A percentile compares a stretch with the other conserved stretches of the same genome.
Conservation (phyloP, 2,888 invertebrate species). For the Diploptera punctata region DNA sequence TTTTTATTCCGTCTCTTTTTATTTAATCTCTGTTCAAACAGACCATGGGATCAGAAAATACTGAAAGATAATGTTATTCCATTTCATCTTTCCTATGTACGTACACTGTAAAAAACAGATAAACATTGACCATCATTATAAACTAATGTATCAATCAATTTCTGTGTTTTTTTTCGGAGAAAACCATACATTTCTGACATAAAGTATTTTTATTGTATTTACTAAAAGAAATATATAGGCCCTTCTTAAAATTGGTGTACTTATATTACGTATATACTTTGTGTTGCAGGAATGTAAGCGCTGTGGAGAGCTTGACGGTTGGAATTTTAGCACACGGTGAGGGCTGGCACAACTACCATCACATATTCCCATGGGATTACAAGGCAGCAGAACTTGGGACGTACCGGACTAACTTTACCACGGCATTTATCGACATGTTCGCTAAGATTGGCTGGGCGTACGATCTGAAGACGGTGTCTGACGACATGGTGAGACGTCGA, state of each 20-base stretch:
- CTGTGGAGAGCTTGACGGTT: slow-evolving; percentile 77
- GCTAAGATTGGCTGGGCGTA: slow-evolving; percentile 57
- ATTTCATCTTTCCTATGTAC: not conserved
- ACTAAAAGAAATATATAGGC: not conserved
- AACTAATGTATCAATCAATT: not conserved
- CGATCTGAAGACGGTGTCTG: slow-evolving; percentile 66
- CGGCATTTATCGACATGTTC: slow-evolving; percentile 62
- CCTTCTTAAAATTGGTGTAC: not conserved
- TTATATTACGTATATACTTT: not conserved
- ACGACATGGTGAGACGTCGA: slow-evolving; percentile 72
- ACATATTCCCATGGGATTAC: slow-evolving; percentile 94
- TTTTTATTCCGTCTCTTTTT: too few species aligned
- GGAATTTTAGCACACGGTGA: slow-evolving; percentile 79
- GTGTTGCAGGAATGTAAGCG: slow-evolving; percentile 71
- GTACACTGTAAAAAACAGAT: not conserved
- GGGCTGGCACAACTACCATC: slow-evolving; percentile 96
- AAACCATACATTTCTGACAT: not conserved
- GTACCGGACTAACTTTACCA: slow-evolving; percentile 59
- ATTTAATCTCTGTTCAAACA: too few species aligned
- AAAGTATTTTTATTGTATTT: not conserved
- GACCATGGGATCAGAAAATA: too few species aligned
- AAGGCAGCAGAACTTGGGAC: slow-evolving; percentile 85
- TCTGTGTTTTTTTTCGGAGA: not conserved
- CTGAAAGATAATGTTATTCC: too few species aligned
- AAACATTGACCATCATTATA: not conserved